Evolutionary conservation across 2,113 vertebrate species (phyloP).

Genomic region (Solea senegalensis): DNA sequence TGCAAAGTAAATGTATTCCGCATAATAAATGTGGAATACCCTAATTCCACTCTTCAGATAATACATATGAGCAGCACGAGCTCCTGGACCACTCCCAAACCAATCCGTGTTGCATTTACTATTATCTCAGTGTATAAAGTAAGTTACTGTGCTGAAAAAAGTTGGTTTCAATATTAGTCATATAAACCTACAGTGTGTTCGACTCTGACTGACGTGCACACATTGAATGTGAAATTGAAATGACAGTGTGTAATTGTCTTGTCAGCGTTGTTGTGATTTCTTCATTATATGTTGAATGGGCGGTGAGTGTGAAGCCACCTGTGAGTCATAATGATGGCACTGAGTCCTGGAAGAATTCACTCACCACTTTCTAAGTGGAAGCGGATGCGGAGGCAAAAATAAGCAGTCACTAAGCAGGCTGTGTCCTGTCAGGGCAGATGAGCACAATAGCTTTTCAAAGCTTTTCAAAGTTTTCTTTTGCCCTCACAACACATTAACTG

Average conservation of each 20-base stretch:
- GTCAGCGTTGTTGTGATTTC: conserved; percentile 39
- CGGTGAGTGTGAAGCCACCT: conserved; percentile 32
- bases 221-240: conserved; percentile 16
- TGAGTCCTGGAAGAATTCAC: conserved; percentile 48
- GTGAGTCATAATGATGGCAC: conserved; percentile 35
- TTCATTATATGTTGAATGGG: conserved; percentile 39
- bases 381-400: background rate
- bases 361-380: background rate
- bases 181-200: background rate
- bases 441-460: conserved; percentile 37
- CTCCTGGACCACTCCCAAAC: background rate
- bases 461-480: conserved; percentile 41
- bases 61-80: background rate
- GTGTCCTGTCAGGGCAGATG: conserved; percentile 38
- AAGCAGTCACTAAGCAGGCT: background rate
- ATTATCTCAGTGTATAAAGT: background rate
- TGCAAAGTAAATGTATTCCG: background rate
- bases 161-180: background rate
- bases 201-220: conserved; percentile 1
- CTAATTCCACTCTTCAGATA: background rate
- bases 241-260: conserved; percentile 32
- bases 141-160: background rate
- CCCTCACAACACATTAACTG: conserved; percentile 65
- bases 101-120: too few species aligned
- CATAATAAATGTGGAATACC: background rate